Evolutionary conservation across 2,797 vertebrate species (phyloP), one percentile per base, ranked within the genome.

Genomic region (Clarias platycephalus): DNA sequence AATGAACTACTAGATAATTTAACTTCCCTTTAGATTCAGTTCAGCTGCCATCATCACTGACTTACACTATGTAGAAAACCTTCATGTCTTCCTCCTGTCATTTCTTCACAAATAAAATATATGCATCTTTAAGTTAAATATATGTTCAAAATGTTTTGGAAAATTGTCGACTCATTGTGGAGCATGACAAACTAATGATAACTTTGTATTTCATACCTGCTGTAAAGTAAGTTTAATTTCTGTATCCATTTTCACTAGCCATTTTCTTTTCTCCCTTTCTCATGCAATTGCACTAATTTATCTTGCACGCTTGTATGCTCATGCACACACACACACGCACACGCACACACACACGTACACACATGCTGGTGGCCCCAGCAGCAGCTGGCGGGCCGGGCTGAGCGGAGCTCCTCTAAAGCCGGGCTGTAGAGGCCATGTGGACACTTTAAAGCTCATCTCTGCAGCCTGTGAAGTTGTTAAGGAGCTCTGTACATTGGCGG

Each of bases 391-490:
- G 91, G 90, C 89, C 88, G 92, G 93, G 89, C 92, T 88, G 85
- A 88, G 91, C 87, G 90, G 91, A 93, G 90, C 91, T 91, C 90
- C 92, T 93, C 93, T 94, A 94, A 94, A 93, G 94, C 94, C 91
- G 91, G 93, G 93, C 92, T 93, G 94, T 92, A 94, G 92, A 93
- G 92, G 93, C 94, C 94, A 94, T 95, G 94, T 94, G 94, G 94
- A 92, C 93, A 93, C 94, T 95, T 95, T 95, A 94, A 95, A 95
- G 94, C 94, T 94, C 91, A 92, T 95, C 94, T 95, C 92, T 94
- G 93, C 93, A 94, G 93, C 93, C 94, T 94, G 94, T 95, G 94
- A 94, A 94, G 94, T 94, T 95, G 94, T 95, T 94, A 94, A 95
- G 94, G 94, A 95, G 94, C 94, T 95, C 93, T 94, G 93, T 94